Evolutionary conservation across 1,140 invertebrate genomes (phyloP).

Genomic region (Drosophila pectinifera): DNA sequence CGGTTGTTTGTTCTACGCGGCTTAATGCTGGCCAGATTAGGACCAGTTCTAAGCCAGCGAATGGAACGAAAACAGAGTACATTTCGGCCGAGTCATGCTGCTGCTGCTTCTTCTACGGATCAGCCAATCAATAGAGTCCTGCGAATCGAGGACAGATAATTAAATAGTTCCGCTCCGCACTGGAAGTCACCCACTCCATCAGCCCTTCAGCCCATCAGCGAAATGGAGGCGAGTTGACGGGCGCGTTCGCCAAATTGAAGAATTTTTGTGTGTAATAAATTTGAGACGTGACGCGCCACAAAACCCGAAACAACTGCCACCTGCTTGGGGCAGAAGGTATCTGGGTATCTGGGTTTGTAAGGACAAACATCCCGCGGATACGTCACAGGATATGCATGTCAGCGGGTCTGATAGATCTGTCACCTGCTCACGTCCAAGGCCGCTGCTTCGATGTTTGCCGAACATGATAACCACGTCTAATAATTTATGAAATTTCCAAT

Average conservation of each 20-base stretch:
- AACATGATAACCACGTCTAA: conserved; percentile 56
- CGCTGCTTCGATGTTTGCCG: conserved; percentile 53
- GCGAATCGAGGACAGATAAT: conserved; percentile 30
- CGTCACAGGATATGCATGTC: conserved; percentile 66
- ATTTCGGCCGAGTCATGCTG: conserved; percentile 5
- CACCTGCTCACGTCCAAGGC: conserved; percentile 71
- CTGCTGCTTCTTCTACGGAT: neutral
- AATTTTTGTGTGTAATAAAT: conserved; percentile 75
- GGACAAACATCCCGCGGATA: too few species aligned
- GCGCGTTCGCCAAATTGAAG: conserved; percentile 62
- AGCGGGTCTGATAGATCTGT: conserved; percentile 67
- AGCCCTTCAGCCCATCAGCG: neutral
- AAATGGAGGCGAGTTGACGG: conserved; percentile 28
- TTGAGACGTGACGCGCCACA: conserved; percentile 71
- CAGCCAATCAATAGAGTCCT: conserved; percentile 30
- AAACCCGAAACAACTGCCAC: conserved; percentile 54
- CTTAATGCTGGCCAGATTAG: conserved; percentile 47
- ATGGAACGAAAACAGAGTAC: conserved; percentile 33
- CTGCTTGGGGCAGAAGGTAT: conserved; percentile 47
- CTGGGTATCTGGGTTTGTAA: conserved; percentile 23
- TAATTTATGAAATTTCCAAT: conserved; percentile 76
- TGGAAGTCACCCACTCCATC: conserved; percentile 1
- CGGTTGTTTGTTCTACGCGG: conserved; percentile 45
- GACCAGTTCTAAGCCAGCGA: conserved; percentile 15
- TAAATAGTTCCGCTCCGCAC: conserved; percentile 33